A percentile compares a stretch with the other conserved stretches of the same genome.
Conservation (phyloP, 1,140 invertebrate genomes). For the Papilio polyxenes region DNA sequence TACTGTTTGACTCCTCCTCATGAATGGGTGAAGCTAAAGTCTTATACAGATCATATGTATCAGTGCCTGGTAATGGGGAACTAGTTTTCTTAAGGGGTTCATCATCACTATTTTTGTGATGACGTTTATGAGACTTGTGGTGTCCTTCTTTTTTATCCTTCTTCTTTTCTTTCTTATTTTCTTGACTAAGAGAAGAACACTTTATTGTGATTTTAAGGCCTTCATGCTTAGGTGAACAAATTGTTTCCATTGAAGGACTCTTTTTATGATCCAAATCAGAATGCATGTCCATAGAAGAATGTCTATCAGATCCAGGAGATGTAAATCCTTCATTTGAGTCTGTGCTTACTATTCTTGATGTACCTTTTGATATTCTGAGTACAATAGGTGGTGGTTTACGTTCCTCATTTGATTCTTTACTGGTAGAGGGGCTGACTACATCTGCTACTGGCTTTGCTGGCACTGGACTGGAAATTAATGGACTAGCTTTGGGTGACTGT, state of each 20-base stretch:
- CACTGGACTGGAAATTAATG: slow-evolving; percentile 72
- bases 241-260: slow-evolving; percentile 72
- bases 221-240: slow-evolving; percentile 77
- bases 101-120: slow-evolving; percentile 72
- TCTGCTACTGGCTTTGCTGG: slow-evolving; percentile 65
- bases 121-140: slow-evolving; percentile 71
- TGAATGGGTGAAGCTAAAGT: slow-evolving; percentile 73
- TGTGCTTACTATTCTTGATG: slow-evolving; percentile 83
- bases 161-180: slow-evolving; percentile 80
- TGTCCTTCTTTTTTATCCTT: slow-evolving; percentile 71
- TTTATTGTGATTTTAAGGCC: slow-evolving; percentile 79
- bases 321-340: slow-evolving; percentile 82
- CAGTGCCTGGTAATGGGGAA: slow-evolving; percentile 78
- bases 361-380: slow-evolving; percentile 83
- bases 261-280: slow-evolving; percentile 73
- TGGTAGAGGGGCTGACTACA: slow-evolving; percentile 75
- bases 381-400: slow-evolving; percentile 82
- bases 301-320: slow-evolving; percentile 78
- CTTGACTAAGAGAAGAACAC: slow-evolving; percentile 78
- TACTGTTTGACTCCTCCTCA: slow-evolving; percentile 54
- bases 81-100: slow-evolving; percentile 74
- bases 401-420: slow-evolving; percentile 73
- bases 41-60: slow-evolving; percentile 79
- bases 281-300: slow-evolving; percentile 75
- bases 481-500: slow-evolving; percentile 74